Percentiles rank a stretch among this genome's conserved stretches.
These are phyloP conservation scores for Champsocephalus esox DNA, from an alignment of 2,797 vertebrate genomes.

Conservation along the genomic window DNA sequence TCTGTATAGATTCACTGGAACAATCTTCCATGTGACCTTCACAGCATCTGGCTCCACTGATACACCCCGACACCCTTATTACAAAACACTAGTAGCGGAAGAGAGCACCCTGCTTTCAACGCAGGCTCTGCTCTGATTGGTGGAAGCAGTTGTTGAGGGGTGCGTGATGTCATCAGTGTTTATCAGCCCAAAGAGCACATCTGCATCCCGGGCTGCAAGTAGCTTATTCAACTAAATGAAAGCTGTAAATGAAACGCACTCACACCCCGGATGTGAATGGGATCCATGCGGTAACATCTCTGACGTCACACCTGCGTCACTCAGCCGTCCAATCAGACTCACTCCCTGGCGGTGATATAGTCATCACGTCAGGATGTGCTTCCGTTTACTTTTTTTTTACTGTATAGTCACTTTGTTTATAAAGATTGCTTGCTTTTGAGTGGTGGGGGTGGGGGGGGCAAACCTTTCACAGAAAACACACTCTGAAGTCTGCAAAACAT, in stretches of 20 bases:
- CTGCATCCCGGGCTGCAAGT: conserved; percentile 45
- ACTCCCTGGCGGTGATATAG: conserved; percentile 54
- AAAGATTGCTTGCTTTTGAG: conserved; percentile 69
- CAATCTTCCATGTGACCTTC: conserved; percentile 48
- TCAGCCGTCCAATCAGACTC: conserved; percentile 70
- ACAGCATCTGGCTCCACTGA: conserved; percentile 41
- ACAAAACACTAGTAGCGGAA: conserved; percentile 39
- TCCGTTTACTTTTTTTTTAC: conserved; percentile 60
- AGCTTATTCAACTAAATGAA: conserved; percentile 49
- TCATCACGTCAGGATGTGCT: conserved; percentile 64
- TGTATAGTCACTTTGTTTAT: conserved; percentile 77
- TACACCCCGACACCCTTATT: conserved; percentile 20
- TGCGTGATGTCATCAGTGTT: conserved; percentile 53
- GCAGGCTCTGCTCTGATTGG: conserved; percentile 43
- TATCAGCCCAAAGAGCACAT: conserved; percentile 33
- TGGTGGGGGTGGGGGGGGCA: conserved; percentile 37
- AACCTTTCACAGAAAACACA: conserved; percentile 69
- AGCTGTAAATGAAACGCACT: conserved; percentile 39
- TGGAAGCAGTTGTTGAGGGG: conserved; percentile 33
- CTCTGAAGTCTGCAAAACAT: conserved; percentile 72
- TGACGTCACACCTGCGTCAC: conserved; percentile 40
- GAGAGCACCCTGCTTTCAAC: conserved; percentile 22
- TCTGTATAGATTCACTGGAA: conserved; percentile 61
- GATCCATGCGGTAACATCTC: conserved; percentile 42
- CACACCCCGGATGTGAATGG: conserved; percentile 5